Evolutionary conservation across 64 coral and sea anemone species (phyloP).

Genomic region (Pocillopora damicornis): DNA sequence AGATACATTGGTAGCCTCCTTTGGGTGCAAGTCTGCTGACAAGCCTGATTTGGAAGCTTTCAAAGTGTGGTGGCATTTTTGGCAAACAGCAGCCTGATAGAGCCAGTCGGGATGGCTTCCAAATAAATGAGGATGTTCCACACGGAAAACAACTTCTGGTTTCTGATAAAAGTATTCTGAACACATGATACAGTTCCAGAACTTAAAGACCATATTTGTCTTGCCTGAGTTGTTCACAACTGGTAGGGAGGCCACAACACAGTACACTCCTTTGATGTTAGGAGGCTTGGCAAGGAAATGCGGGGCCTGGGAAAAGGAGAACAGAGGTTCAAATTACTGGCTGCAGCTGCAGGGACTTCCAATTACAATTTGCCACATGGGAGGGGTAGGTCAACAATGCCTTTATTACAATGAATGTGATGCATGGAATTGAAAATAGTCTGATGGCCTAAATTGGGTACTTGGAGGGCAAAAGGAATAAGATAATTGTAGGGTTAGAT

Average conservation of each 20-base stretch:
- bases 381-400: not conserved
- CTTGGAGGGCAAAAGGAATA: not conserved
- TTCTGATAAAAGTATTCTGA: constrained; percentile 90
- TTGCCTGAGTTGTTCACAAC: constrained; percentile 54
- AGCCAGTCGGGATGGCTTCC: constrained; percentile 74
- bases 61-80: constrained; percentile 44
- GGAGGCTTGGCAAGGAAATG: constrained; percentile 62
- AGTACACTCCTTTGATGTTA: constrained; percentile 78
- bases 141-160: constrained; percentile 86
- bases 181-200: constrained; percentile 95
- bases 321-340: constrained; percentile 89
- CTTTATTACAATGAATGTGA: too few species aligned
- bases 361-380: not conserved
- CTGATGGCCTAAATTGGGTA: too few species aligned
- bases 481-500: not conserved
- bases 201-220: constrained; percentile 84
- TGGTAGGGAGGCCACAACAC: constrained; percentile 81
- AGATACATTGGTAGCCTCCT: not conserved
- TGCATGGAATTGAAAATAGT: too few species aligned
- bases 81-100: constrained; percentile 83
- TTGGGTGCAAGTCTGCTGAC: not conserved
- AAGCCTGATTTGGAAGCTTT: not conserved
- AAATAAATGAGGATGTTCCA: constrained; percentile 83
- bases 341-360: not conserved
- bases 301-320: constrained; percentile 78